Evolutionary conservation across 2,113 vertebrate species (phyloP).

Genomic region (Bubo scandiacus): DNA sequence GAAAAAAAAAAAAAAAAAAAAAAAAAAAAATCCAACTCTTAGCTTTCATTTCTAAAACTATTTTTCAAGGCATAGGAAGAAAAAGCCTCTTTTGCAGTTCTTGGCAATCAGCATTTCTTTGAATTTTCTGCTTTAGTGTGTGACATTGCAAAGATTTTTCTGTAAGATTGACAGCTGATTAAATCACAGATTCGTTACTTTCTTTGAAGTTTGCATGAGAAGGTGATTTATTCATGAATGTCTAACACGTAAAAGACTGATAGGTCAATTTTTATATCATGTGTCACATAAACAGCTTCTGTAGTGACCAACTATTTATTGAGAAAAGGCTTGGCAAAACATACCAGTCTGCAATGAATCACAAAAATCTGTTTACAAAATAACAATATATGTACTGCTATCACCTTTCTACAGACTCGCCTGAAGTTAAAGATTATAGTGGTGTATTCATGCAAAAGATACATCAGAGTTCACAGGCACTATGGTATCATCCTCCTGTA

Average conservation of each 20-base stretch:
- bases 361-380: not conserved
- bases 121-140: slow-evolving; percentile 13
- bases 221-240: not conserved
- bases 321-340: not conserved
- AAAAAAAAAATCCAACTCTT: not conserved
- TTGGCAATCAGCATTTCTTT: slow-evolving; percentile 4
- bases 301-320: not conserved
- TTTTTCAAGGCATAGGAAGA: not conserved
- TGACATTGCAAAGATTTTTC: slow-evolving; percentile 15
- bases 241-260: not conserved
- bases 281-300: not conserved
- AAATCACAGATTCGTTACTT: slow-evolving; percentile 8
- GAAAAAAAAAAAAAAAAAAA: not conserved
- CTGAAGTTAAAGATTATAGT: not conserved
- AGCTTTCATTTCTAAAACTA: not conserved
- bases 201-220: slow-evolving; percentile 21
- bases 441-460: not conserved
- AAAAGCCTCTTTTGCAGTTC: not conserved
- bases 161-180: slow-evolving; percentile 6
- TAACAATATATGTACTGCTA: not conserved
- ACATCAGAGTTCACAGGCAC: not conserved
- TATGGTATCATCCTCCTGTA: not conserved
- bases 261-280: not conserved
- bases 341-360: not conserved
- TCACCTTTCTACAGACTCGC: not conserved